A percentile compares a stretch with the other conserved stretches of the same genome.
Evolutionary conservation across 1,140 invertebrate genomes (phyloP).

Genomic region (Pseudomyrmex pallidus): DNA sequence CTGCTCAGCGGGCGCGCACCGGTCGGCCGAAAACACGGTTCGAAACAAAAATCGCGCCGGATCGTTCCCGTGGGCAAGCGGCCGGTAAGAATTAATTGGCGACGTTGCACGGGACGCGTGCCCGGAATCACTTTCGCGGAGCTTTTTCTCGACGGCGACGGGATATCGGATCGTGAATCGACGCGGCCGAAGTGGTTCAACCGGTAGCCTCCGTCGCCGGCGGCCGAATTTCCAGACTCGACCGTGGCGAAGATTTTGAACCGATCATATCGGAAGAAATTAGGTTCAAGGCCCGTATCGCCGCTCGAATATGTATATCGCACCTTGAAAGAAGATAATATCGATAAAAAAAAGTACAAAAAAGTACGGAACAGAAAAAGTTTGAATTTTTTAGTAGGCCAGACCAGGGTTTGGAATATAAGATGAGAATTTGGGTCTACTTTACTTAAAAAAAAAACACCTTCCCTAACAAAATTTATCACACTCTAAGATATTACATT

Average conservation of each 20-base stretch:
- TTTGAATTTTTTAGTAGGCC: no score
- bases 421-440: no score
- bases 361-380: no score
- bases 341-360: background rate
- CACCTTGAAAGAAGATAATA: background rate
- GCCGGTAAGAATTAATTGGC: conserved; percentile 66
- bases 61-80: conserved; percentile 43
- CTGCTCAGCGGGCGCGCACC: conserved; percentile 38
- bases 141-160: conserved; percentile 60
- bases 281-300: conserved; percentile 24
- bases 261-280: conserved; percentile 40
- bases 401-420: no score
- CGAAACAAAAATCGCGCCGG: conserved; percentile 65
- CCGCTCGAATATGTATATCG: background rate
- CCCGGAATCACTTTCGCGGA: conserved; percentile 68
- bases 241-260: conserved; percentile 36
- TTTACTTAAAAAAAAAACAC: no score
- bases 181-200: conserved; percentile 25
- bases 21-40: conserved; percentile 4
- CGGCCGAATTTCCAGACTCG: conserved; percentile 49
- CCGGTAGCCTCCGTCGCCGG: conserved; percentile 25
- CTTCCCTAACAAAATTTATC: no score
- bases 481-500: no score
- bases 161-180: conserved; percentile 48
- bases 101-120: conserved; percentile 63